A percentile compares a stretch with the other conserved stretches of the same genome.
Evolutionary conservation across 2,797 vertebrate species (phyloP).

Genomic region (Parotocinclus haroldoi): DNA sequence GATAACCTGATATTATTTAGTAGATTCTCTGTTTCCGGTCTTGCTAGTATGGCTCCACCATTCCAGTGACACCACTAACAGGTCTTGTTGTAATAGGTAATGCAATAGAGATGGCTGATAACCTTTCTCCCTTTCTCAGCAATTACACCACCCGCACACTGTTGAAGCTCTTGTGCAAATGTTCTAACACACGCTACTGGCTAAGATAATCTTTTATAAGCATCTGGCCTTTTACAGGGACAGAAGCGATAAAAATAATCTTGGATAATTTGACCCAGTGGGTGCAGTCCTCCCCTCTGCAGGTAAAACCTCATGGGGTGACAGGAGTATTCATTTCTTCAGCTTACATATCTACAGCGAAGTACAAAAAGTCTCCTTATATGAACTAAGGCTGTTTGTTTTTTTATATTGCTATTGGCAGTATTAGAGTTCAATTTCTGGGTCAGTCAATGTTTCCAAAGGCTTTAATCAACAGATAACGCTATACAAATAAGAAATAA

Average conservation of each 20-base stretch:
- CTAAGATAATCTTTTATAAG: conserved; percentile 61
- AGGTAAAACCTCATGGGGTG: conserved; percentile 57
- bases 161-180: conserved; percentile 55
- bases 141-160: conserved; percentile 50
- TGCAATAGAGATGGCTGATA: conserved; percentile 46
- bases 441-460: no score
- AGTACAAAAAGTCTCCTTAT: no score
- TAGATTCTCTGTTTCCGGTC: conserved; percentile 18
- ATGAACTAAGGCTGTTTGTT: no score
- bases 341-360: conserved; percentile 61
- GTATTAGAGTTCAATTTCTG: no score
- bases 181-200: conserved; percentile 47
- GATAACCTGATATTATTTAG: conserved; percentile 28
- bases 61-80: conserved; percentile 38
- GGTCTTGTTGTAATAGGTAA: conserved; percentile 46
- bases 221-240: conserved; percentile 54
- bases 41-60: conserved; percentile 18
- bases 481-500: conserved; percentile 26
- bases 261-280: conserved; percentile 62
- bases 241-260: conserved; percentile 63
- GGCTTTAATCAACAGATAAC: conserved; percentile 4
- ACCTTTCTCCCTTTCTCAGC: conserved; percentile 49
- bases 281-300: conserved; percentile 49
- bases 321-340: conserved; percentile 54
- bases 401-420: no score